A percentile compares a stretch with the other conserved stretches of the same genome.
Evolutionary conservation across 2,888 invertebrate species (phyloP).

Genomic region (Oscheius myriophilus): DNA sequence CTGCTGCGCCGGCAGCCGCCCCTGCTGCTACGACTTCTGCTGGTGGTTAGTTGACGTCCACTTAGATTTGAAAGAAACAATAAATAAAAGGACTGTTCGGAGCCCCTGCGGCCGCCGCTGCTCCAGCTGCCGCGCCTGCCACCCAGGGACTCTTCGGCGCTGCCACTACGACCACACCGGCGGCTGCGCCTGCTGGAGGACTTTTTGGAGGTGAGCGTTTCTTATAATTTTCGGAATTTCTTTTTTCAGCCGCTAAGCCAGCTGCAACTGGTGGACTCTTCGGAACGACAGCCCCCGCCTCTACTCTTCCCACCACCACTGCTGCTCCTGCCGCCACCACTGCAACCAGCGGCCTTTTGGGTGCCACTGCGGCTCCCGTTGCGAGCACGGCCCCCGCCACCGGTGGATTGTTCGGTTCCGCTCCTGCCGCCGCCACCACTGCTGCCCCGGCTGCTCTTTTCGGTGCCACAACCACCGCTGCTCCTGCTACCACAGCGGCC

Average conservation of each 20-base stretch:
- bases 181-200: not conserved
- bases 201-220: conserved; percentile 12
- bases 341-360: conserved; percentile 14
- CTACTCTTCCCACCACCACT: not conserved
- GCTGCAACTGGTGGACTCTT: conserved; percentile 21
- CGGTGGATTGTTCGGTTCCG: not conserved
- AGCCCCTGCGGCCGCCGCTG: not conserved
- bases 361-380: conserved; percentile 5
- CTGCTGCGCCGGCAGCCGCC: conserved; percentile 18
- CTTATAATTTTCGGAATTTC: not conserved
- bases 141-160: conserved; percentile 18
- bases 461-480: conserved; percentile 9
- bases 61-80: not conserved
- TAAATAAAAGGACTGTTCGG: not conserved
- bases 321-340: not conserved
- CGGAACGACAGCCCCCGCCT: conserved; percentile 14
- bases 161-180: conserved; percentile 11
- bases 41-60: not conserved
- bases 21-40: not conserved
- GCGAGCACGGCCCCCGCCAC: conserved; percentile 11
- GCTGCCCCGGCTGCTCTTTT: conserved; percentile 22
- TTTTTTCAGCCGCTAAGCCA: not conserved
- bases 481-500: conserved; percentile 1
- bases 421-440: conserved; percentile 4
- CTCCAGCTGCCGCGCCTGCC: conserved; percentile 7